Percentiles rank a stretch among this genome's conserved stretches.
phyloP scores from a whole-genome alignment of 2,113 vertebrate species.

The Sphyrna mokarran region DNA sequence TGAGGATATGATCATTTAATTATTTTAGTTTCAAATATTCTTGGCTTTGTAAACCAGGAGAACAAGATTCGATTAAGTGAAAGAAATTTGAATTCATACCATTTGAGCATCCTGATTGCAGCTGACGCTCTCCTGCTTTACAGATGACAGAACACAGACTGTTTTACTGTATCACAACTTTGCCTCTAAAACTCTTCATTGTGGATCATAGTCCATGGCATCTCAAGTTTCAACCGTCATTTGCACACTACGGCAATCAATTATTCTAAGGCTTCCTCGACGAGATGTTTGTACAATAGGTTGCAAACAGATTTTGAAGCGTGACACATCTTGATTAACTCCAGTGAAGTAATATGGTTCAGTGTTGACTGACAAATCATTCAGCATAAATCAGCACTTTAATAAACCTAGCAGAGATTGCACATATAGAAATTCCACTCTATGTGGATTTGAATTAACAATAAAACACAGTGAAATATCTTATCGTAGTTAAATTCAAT shows the following conservation, averaged over 20 bases:
- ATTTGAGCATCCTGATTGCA: not conserved
- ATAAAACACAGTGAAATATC: not conserved
- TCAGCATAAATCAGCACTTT: not conserved
- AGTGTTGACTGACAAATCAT: not conserved
- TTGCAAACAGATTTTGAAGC: not conserved
- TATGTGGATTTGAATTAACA: not conserved
- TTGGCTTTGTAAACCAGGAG: not conserved
- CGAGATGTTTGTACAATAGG: not conserved
- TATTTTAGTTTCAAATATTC: not conserved
- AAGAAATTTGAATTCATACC: slow-evolving; percentile 9
- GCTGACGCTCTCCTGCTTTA: not conserved
- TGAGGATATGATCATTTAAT: not conserved
- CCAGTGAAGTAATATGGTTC: not conserved
- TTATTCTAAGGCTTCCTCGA: not conserved
- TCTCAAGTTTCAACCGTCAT: not conserved
- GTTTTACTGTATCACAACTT: not conserved
- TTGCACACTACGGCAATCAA: not conserved
- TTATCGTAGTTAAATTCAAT: not conserved
- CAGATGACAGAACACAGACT: not conserved
- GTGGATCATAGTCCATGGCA: no score
- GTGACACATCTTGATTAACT: not conserved
- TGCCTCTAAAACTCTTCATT: not conserved
- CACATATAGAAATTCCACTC: not conserved
- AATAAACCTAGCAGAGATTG: not conserved
- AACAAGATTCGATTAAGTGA: not conserved